Base-by-base conservation (phyloP, 2,888 invertebrate species). In the Tridacna crocea region DNA sequence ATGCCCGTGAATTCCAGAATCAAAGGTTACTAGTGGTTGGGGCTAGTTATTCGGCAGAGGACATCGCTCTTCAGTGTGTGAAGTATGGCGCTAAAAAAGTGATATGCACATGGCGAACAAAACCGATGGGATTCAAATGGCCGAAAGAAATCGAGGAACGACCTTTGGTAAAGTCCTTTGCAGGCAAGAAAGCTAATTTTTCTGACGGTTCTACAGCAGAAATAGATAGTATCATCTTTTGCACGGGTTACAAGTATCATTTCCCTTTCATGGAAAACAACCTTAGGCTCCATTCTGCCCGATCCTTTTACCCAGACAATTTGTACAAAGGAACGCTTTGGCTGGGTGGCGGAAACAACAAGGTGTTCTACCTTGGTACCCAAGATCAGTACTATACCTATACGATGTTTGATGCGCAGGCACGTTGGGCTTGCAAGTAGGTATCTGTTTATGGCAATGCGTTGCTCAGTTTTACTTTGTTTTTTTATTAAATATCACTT, bases 351-450 rank as follows among this genome's bases (percentile, higher is more conserved):
- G 87, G 85, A 0, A 79, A 77, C 73, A 76, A 78, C 68, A 85
- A 79, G 27, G 22, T 85, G 46, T 78, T 87, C 36, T 85, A 85
- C 48, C n/a, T 85, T 11, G 82, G 85, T 6, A 36, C 63, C 0
- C 80, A 83, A 19, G 77, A 87, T 63, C 84, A 85, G 63, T 83
- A 72, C 63, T 87, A 68, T 75, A 72, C 80, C 0, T 85, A 76
- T 51, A 79, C 83, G 10, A 85, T 87, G 87, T 87, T 87, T 82
- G 84, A 87, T 8, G 75, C 68, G 13, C 79, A 83, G 36, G 83
- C 78, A 11, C 46, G 80, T 0, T 85, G 83, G 84, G 66, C 63
- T 15, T 79, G 79, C 75, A 77, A 70, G 77, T 83, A 79, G n/a
- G 80, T 76, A 19, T 36, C 36, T 36, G 36, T 36, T 36, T 36